Base-by-base conservation (phyloP, 2,888 invertebrate genomes). In the Polia nebulosa region DNA sequence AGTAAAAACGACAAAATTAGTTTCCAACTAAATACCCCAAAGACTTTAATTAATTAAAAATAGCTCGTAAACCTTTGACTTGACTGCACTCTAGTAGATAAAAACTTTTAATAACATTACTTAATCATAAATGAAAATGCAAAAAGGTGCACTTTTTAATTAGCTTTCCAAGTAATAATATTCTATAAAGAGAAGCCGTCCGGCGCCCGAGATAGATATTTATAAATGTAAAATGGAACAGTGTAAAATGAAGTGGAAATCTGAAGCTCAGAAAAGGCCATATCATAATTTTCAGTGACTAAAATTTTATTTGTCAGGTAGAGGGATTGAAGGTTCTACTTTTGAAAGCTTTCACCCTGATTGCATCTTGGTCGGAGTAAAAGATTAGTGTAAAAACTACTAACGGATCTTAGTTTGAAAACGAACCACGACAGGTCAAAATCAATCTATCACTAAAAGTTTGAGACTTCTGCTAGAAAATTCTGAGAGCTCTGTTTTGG, bases 121-220 rank as follows among this genome's bases (percentile, higher is more conserved):
- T 5, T 73, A 76, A 76, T 71, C 71, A 58, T 65, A 27, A 59
- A 64, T 29, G 41, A 45, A 32, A 32, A 32, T 27, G 29, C 36
- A 36, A 29, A 34, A 13, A 9, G 27, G 15, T 77, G 34, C 72
- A 45, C 17, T 55, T 49, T 76, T 51, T 45, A 75, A 77, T 75
- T 72, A 75, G 55, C 45, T 44, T 34, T 22, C 32, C 17, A 15
- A 32, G 13, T 41, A 36, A 56, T 68, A 57, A 44, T 63, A 58
- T 71, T 58, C 5, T 71, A 32, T 41, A 32, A 63, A 73, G 34
- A 2, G n/a, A 39, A 39, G n/a, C n/a, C 11, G 34, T 39, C 34
- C 32, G 2, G 20, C 45, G 22, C 20, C 11, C 5, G 6, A 52
- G n/a, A 58, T 39, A 47, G 32, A 17, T 15, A 20, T 17, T 44